Base-by-base conservation (phyloP, 30 jellyfish, hydroid and myxozoan species). In the Aurelia aurita region DNA sequence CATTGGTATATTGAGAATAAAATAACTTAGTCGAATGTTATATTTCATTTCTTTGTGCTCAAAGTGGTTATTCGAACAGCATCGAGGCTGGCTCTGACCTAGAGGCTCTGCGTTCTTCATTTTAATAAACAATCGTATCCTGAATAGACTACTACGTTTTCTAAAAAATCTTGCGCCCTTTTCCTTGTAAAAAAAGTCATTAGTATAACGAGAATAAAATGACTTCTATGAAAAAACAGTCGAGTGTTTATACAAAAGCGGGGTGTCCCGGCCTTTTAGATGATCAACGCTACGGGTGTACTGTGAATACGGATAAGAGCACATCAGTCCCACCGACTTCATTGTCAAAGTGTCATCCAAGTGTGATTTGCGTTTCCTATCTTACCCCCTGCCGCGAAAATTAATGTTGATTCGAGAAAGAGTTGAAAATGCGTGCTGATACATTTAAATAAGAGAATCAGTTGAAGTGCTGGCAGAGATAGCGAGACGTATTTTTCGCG, bases 261-360 rank as follows among this genome's bases (percentile, higher is more conserved):
- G 93, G 93, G 93, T 60, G 93, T 70, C 85, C 81, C 81, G 84
- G 74, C 55, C 87, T 35, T 23, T 68, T 61, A 27, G 87, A 27
- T 69, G 80, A 71, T 60, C 34, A 58, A 55, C 77, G 10, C 93
- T n/a, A 43, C 87, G 86, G 93, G 93, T 29, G 93, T 14, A 72
- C 93, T 69, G 93, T 26, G 93, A 54, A 20, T 39, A 23, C 21
- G 68, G 93, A 57, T 54, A 8, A 83, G 28, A 57, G 21, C 93
- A 15, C 93, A 28, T 72, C 85, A 71, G 64, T 85, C 93, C 70
- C 58, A 86, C 93, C 81, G 83, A 43, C 93, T 44, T 59, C 45
- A 83, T 70, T 69, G 93, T 83, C 87, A 83, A 83, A 83, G 93
- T 83, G 93, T 83, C 93, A 71, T 57, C 81, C 34, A 83, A 70